Evolutionary conservation across 2,113 vertebrate species (phyloP), one percentile per base, ranked within the genome.

Genomic region (Hemibagrus wyckioides): DNA sequence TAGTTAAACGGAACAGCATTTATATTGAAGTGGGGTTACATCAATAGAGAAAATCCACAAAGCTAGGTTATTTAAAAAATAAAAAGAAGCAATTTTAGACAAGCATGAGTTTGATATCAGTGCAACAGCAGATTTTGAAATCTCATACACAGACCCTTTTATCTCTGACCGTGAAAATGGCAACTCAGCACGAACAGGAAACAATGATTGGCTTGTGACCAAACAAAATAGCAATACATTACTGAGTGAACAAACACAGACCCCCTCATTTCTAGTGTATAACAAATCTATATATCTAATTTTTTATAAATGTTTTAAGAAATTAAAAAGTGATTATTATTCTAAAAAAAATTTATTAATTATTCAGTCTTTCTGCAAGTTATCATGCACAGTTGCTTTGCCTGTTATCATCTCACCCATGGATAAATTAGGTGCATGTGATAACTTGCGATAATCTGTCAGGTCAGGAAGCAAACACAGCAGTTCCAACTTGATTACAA

Each of bases 391-490:
- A n/a, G 13, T 48, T 50, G 15, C 30, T 30, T 5, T 3, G 4
- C 15, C 15, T 41, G 89, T 92, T 86, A 83, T 92, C 90, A 93
- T 85, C 89, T 92, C 90, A 91, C 86, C 89, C 84, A 79, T 30
- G 0, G 36, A 86, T 90, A 90, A 90, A 95, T 94, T 94, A 88
- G 88, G 91, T 92, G 92, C 94, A 93, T 89, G 92, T 90, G 93
- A 93, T 48, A 67, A 88, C 85, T 84, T n/a, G n/a, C n/a, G 86
- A 54, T 71, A 82, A 30, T 89, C 84, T n/a, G 88, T 81, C 13
- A 41, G 63, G 77, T 50, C 48, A 86, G n/a, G 77, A 67, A 39
- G 23, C 52, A 48, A 50, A 75, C 61, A 48, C 59, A 54, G 59
- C 75, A 54, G 39, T 67, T 52, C 7, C 44, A 80, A 54, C 59